Percentiles rank a stretch among this genome's conserved stretches.
These are phyloP conservation scores for Euclidia mi DNA, from an alignment of 2,888 invertebrate species.

Conservation along the genomic window DNA sequence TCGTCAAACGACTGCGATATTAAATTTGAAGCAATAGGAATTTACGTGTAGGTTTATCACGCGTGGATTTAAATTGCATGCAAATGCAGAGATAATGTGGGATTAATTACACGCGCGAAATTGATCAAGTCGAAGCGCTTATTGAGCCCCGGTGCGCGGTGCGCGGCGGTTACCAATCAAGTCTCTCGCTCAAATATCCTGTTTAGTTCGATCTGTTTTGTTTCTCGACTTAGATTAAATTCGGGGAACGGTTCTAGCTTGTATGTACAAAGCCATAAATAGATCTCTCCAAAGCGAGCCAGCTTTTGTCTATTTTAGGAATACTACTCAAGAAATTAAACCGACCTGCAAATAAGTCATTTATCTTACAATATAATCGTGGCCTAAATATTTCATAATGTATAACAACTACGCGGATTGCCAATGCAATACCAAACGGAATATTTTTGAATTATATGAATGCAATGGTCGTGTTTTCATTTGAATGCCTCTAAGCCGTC, in stretches of 20 bases:
- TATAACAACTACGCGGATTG: too few species aligned
- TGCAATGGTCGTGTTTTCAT: too few species aligned
- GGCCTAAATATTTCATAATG: too few species aligned
- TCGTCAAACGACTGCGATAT: conserved; percentile 11
- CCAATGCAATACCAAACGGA: too few species aligned
- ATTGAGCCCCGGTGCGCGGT: conserved; percentile 24
- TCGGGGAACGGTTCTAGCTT: conserved; percentile 28
- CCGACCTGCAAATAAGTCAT: too few species aligned
- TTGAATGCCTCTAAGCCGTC: too few species aligned
- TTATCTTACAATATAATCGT: too few species aligned
- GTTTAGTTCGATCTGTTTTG: conserved; percentile 30
- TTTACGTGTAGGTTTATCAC: conserved; percentile 25
- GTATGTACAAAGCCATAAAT: conserved; percentile 24
- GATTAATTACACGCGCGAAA: conserved; percentile 46
- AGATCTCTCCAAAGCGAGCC: too few species aligned
- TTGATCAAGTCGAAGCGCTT: conserved; percentile 29
- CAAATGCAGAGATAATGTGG: conserved; percentile 44
- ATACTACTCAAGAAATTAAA: too few species aligned
- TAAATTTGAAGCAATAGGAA: conserved; percentile 10
- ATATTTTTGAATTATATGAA: too few species aligned
- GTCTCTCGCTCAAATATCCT: conserved; percentile 30
- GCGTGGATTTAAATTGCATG: conserved; percentile 36
- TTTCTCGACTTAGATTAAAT: conserved; percentile 26
- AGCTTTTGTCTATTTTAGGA: too few species aligned
- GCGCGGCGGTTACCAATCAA: conserved; percentile 28